Evolutionary conservation across 1,140 invertebrate genomes (phyloP), one percentile per base, ranked within the genome.

Genomic region (Tetragonula clypearis): DNA sequence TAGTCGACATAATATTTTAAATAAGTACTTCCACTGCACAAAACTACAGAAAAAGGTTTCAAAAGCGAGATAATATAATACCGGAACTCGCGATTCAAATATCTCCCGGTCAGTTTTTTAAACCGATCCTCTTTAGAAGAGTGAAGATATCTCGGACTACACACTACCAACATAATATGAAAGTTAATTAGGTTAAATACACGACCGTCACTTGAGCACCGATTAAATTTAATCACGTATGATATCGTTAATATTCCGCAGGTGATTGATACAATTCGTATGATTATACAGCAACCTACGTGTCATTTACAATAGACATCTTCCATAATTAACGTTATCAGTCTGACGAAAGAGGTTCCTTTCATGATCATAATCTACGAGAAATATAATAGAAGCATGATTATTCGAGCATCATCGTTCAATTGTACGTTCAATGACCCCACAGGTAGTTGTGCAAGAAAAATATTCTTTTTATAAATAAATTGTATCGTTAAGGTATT

Each of bases 171-270:
- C 49, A 85, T 82, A 77, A 69, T 66, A 82, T 65, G 73, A 73
- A 62, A 87, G 86, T 88, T 88, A 88, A 87, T 88, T 88, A 88
- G 87, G 87, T 88, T 88, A 88, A 88, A 85, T 88, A 76, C 23
- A 69, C 60, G 62, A 88, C 83, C 56, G 77, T 83, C 84, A 78
- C 79, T 74, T 56, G 75, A 58, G 35, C 55, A 41, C 23, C 77
- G 76, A 86, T 88, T 66, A 68, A 88, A 88, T 89, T 83, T 88
- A 88, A 89, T 86, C 88, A 89, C 60, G 84, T 84, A n/a, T 55
- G 72, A 80, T 73, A 66, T 82, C 23, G 55, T 89, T 88, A 83
- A 88, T 86, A 88, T 89, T 88, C 76, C 56, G 69, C 87, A 89
- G 88, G 87, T 89, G 79, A 89, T 86, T 84, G 88, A 89, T 86